Conservation (phyloP, 2,888 invertebrate species). For the Podabrus alpinus region DNA sequence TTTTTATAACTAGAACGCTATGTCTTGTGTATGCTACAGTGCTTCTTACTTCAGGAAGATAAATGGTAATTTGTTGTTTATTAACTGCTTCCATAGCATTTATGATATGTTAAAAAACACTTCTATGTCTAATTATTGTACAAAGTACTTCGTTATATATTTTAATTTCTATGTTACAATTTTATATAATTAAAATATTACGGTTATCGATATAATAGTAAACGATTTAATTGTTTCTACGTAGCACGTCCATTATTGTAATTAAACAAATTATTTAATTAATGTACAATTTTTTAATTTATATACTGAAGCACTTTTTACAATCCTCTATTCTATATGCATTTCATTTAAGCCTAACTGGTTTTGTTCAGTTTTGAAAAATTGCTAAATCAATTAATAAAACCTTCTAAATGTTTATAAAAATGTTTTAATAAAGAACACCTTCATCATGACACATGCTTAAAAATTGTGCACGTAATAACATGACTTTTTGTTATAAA, state of each 20-base stretch:
- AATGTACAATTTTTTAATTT: neutral
- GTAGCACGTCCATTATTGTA: neutral
- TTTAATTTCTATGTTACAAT: neutral
- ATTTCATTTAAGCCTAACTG: conserved; percentile 2
- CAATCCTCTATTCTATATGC: conserved; percentile 3
- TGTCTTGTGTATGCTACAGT: conserved; percentile 40
- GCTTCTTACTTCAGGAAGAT: conserved; percentile 51
- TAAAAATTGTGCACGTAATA: conserved; percentile 31
- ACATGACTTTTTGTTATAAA: conserved; percentile 32
- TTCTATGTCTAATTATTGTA: conserved; percentile 19
- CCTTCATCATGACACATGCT: conserved; percentile 24
- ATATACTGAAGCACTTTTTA: conserved; percentile 18
- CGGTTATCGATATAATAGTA: neutral
- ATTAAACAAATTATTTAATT: neutral
- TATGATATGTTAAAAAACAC: conserved; percentile 29
- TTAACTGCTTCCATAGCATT: conserved; percentile 31
- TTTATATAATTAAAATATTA: neutral
- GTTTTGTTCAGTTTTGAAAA: conserved; percentile 24
- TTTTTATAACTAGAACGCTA: conserved; percentile 19
- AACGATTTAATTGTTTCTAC: neutral
- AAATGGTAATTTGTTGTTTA: conserved; percentile 33
- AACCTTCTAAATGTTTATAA: conserved; percentile 28
- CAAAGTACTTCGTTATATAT: conserved; percentile 15
- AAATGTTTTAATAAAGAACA: conserved; percentile 31
- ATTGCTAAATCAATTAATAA: conserved; percentile 25